These are phyloP conservation scores for Colaptes auratus DNA, from an alignment of 2,113 vertebrate genomes.

Conservation along the genomic window DNA sequence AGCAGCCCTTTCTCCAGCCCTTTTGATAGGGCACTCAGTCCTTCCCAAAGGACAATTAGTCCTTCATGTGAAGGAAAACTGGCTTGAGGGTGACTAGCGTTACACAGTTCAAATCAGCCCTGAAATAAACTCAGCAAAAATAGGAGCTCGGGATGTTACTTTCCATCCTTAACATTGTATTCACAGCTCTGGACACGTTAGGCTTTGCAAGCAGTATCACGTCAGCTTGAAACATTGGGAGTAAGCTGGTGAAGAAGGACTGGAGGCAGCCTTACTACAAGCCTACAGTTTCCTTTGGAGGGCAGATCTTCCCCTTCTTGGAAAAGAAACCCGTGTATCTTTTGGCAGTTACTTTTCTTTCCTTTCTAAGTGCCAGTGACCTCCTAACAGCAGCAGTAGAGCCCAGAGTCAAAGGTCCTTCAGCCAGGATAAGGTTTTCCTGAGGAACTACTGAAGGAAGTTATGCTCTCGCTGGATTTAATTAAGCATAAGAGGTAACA, in stretches of 20 bases:
- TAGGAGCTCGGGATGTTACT: background rate
- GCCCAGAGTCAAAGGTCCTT: background rate
- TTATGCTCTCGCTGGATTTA: background rate
- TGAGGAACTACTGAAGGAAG: background rate
- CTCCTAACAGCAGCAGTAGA: background rate
- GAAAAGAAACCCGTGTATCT: background rate
- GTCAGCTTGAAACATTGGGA: background rate
- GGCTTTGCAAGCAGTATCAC: background rate
- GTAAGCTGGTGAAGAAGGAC: background rate
- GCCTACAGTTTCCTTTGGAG: background rate
- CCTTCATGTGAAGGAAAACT: background rate
- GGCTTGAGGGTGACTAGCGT: background rate
- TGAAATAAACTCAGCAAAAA: background rate
- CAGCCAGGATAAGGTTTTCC: background rate
- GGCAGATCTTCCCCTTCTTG: background rate
- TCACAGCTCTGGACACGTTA: background rate
- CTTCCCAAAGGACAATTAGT: background rate
- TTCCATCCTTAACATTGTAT: background rate
- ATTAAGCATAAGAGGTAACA: background rate
- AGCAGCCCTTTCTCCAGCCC: background rate
- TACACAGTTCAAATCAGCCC: background rate
- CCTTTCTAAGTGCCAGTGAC: background rate
- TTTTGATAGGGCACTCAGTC: background rate
- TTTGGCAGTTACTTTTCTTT: background rate
- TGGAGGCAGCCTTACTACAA: background rate